Conservation (phyloP, 2,797 vertebrate genomes). For the Tenualosa ilisha region DNA sequence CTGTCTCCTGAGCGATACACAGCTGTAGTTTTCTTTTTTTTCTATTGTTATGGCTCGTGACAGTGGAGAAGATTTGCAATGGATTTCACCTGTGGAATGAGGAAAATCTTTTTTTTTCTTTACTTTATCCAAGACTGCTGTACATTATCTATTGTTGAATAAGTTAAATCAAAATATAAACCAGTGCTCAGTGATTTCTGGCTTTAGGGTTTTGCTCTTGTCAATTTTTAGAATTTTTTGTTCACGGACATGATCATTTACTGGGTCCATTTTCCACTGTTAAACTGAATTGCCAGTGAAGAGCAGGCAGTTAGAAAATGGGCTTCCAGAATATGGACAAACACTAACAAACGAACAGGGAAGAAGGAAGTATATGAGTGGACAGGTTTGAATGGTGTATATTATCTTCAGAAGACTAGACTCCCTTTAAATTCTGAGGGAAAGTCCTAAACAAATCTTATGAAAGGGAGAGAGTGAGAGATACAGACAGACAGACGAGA, state of each 20-base stretch:
- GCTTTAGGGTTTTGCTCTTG: not conserved
- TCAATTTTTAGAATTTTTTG: not conserved
- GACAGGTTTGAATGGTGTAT: conserved; percentile 25
- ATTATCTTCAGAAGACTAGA: not conserved
- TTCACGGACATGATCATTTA: not conserved
- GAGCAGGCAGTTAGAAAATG: not conserved
- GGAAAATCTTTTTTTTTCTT: not conserved
- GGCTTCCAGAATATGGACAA: not conserved
- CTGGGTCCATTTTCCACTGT: not conserved
- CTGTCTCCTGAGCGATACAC: conserved; percentile 15
- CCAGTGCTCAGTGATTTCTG: not conserved
- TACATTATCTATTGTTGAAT: not conserved
- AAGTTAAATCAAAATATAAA: not conserved
- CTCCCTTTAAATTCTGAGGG: not conserved
- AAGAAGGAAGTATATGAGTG: not conserved
- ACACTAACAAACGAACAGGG: not conserved
- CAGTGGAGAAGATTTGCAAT: not conserved
- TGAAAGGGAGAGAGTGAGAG: not conserved
- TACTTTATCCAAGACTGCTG: not conserved
- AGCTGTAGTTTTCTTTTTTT: not conserved
- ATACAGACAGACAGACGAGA: conserved; percentile 39
- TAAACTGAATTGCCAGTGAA: not conserved
- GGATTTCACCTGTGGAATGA: not conserved
- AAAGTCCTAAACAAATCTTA: not conserved
- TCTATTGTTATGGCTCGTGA: not conserved